phyloP scores from a whole-genome alignment of 1,140 invertebrate species.

The Chlorops oryzae region DNA sequence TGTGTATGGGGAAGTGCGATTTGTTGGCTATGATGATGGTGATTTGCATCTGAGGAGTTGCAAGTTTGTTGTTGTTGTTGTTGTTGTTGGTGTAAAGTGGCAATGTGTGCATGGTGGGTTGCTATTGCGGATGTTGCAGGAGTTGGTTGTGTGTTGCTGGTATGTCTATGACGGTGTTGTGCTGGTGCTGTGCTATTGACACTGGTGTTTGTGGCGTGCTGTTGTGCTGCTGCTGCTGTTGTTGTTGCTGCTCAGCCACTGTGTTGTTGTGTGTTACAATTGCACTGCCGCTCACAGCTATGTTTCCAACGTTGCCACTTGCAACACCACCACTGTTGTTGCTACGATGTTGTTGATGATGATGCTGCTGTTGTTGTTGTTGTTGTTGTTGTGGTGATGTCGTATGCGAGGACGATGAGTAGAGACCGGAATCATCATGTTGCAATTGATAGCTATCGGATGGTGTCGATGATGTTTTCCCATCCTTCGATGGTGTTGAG shows the following conservation, averaged over 20 bases:
- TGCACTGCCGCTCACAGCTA: constrained; percentile 22
- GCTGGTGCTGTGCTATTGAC: constrained; percentile 11
- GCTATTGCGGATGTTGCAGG: constrained; percentile 21
- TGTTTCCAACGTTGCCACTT: constrained; percentile 28
- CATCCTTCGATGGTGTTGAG: constrained; percentile 19
- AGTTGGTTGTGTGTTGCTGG: constrained; percentile 5
- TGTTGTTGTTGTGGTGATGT: constrained; percentile 40
- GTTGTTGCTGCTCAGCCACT: constrained; percentile 4
- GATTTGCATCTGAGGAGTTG: background rate
- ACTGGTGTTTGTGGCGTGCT: constrained; percentile 19
- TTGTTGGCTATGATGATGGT: constrained; percentile 16
- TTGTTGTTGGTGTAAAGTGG: background rate
- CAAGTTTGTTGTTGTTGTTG: background rate
- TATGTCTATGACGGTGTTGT: too few species aligned
- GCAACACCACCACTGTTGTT: constrained; percentile 21
- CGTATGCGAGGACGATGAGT: constrained; percentile 42
- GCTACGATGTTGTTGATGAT: background rate
- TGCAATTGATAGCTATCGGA: constrained; percentile 38
- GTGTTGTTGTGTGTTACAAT: constrained; percentile 1
- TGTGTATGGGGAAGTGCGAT: constrained; percentile 13
- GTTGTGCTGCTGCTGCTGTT: constrained; percentile 23
- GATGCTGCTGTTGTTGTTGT: constrained; percentile 23
- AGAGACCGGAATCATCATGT: constrained; percentile 42
- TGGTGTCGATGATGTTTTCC: constrained; percentile 30
- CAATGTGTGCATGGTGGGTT: constrained; percentile 15